Evolutionary conservation across 2,888 invertebrate species (phyloP).

Genomic region (Xylota sylvarum): DNA sequence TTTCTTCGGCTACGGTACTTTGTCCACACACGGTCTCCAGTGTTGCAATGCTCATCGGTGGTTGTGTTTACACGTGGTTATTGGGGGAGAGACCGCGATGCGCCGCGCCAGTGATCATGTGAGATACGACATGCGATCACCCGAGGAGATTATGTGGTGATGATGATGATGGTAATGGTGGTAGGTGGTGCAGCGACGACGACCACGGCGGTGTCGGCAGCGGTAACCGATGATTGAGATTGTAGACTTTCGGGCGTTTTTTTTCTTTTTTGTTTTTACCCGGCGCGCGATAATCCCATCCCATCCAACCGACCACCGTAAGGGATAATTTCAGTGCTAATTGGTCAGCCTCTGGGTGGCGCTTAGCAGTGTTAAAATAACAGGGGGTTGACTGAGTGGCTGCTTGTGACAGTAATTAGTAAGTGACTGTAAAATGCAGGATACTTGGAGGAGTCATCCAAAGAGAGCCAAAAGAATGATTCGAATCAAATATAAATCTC

Average conservation of each 20-base stretch:
- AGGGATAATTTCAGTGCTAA: conserved; percentile 69
- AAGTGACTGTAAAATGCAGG: conserved; percentile 16
- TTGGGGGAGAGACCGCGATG: conserved; percentile 73
- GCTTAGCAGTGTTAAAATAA: conserved; percentile 22
- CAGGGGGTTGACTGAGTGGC: conserved; percentile 24
- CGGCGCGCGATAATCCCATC: conserved; percentile 40
- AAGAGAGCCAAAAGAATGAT: not conserved
- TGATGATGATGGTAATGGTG: conserved; percentile 61
- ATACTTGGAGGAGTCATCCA: not conserved
- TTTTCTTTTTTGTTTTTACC: conserved; percentile 3
- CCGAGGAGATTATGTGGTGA: conserved; percentile 67
- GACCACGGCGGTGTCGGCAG: conserved; percentile 11
- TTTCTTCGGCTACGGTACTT: conserved; percentile 69
- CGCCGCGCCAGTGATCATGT: conserved; percentile 68
- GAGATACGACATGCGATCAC: conserved; percentile 76
- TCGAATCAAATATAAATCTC: not conserved
- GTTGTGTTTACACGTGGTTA: conserved; percentile 75
- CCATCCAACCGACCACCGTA: not conserved
- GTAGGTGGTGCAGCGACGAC: conserved; percentile 49
- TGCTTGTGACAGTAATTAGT: conserved; percentile 22
- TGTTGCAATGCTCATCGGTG: conserved; percentile 52
- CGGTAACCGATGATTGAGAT: conserved; percentile 60
- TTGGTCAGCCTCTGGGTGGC: conserved; percentile 56
- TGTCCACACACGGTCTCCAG: conserved; percentile 34
- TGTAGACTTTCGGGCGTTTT: conserved; percentile 60